These are phyloP conservation scores for Phylloscopus trochiloides DNA, from an alignment of 2,113 vertebrate species.

Conservation along the genomic window DNA sequence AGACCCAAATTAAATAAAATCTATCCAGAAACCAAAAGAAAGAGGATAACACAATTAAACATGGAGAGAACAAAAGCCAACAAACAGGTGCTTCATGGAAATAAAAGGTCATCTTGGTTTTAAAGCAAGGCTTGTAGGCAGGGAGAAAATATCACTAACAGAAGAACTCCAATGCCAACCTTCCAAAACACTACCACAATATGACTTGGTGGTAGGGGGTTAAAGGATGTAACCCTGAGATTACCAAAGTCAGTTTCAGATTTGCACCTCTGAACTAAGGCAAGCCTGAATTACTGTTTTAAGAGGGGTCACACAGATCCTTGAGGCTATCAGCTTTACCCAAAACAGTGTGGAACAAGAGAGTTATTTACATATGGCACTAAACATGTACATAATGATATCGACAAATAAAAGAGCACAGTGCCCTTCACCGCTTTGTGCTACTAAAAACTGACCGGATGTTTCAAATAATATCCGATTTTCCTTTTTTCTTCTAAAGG, in stretches of 20 bases:
- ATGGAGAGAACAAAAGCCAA: background rate
- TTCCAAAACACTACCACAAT: background rate
- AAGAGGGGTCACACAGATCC: background rate
- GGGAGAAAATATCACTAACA: background rate
- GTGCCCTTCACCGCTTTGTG: background rate
- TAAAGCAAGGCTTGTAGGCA: background rate
- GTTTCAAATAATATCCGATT: background rate
- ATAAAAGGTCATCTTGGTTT: background rate
- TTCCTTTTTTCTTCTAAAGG: background rate
- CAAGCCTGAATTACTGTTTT: background rate
- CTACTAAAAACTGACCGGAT: background rate
- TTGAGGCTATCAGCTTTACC: background rate
- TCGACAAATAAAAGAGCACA: background rate
- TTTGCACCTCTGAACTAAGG: background rate
- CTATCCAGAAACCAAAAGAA: background rate
- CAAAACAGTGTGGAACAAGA: background rate
- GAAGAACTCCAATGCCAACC: background rate
- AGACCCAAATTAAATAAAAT: background rate
- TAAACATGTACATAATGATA: background rate
- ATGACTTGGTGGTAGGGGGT: rapidly evolving
- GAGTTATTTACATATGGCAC: background rate
- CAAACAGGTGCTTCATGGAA: background rate
- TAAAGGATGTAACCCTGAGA: background rate
- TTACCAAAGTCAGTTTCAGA: background rate
- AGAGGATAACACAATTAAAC: background rate